Evolutionary conservation across 2,888 invertebrate genomes (phyloP).

Genomic region (Apantesis nais): DNA sequence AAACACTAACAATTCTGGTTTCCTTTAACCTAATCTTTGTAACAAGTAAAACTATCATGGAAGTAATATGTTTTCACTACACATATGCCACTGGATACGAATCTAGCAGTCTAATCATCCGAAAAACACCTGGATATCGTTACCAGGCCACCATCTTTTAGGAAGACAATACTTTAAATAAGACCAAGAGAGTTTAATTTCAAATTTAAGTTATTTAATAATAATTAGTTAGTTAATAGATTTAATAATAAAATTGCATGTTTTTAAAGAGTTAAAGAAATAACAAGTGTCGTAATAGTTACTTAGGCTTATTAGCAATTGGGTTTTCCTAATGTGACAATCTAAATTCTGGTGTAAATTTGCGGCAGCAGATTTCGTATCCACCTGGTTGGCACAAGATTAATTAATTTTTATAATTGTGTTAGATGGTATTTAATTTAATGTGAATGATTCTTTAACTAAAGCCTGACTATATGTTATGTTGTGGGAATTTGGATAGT

Average conservation of each 20-base stretch:
- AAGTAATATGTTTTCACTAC: constrained; percentile 3
- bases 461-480: not conserved
- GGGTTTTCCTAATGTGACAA: not conserved
- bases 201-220: too few relatives aligned
- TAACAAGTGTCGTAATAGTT: not conserved
- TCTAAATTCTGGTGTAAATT: not conserved
- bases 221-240: too few relatives aligned
- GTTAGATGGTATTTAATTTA: not conserved
- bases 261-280: not conserved
- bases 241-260: too few relatives aligned
- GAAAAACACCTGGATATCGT: not conserved
- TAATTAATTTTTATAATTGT: not conserved
- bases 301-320: not conserved
- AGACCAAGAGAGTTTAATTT: not conserved
- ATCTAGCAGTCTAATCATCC: not conserved
- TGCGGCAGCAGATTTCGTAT: not conserved
- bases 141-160: not conserved
- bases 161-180: not conserved
- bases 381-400: constrained; percentile 5
- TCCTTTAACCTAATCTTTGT: not conserved
- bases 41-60: constrained; percentile 13
- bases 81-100: not conserved
- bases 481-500: not conserved
- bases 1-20: constrained; percentile 4
- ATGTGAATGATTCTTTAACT: not conserved